A percentile compares a stretch with the other conserved stretches of the same genome.
Conservation (phyloP, 1,140 invertebrate species). For the Conus betulinus region DNA sequence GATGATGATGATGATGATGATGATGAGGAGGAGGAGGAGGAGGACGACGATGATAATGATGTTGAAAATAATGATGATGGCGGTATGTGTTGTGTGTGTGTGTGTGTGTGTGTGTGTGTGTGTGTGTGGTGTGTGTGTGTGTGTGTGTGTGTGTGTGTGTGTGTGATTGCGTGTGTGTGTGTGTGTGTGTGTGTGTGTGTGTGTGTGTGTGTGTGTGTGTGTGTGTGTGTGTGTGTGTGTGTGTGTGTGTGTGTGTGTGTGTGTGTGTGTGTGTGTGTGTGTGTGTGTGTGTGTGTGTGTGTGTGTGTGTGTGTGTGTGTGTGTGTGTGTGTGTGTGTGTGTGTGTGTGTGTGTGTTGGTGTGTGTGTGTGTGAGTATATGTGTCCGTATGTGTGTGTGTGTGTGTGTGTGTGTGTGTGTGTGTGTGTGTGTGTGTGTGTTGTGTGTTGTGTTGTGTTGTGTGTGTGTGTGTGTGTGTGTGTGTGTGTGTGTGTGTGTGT, state of each 20-base stretch:
- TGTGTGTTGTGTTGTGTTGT: slow-evolving; percentile 1
- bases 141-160: slow-evolving; percentile 1
- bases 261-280: slow-evolving; percentile 6
- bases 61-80: too few relatives aligned
- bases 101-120: too few relatives aligned
- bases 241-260: slow-evolving; percentile 15
- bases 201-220: background rate
- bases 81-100: too few relatives aligned
- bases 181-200: slow-evolving; percentile 18
- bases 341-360: background rate
- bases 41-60: too few relatives aligned
- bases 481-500: background rate
- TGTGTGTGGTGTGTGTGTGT: background rate
- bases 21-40: too few relatives aligned
- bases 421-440: slow-evolving; percentile 13
- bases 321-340: slow-evolving; percentile 18
- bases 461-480: background rate
- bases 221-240: background rate
- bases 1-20: too few relatives aligned
- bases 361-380: background rate
- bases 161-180: too few relatives aligned
- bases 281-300: background rate
- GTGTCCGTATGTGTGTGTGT: background rate
- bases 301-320: slow-evolving; percentile 1
- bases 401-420: slow-evolving; percentile 15